These are phyloP conservation scores for Meriones psammophilus DNA, from an alignment of 2,797 vertebrate genomes.

Conservation along the genomic window DNA sequence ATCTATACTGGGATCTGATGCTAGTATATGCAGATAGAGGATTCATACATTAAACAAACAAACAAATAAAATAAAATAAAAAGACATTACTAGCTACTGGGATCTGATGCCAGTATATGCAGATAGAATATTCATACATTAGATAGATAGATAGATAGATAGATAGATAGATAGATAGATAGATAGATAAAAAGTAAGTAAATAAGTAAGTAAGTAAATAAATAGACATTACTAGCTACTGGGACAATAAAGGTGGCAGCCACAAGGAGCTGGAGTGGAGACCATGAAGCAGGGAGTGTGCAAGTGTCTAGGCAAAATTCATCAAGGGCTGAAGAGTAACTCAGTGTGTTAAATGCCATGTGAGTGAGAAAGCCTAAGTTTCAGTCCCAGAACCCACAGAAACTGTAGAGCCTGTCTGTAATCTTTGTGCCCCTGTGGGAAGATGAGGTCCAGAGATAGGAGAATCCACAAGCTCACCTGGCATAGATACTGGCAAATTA, in stretches of 20 bases:
- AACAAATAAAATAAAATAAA: no score
- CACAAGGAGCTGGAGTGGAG: not conserved
- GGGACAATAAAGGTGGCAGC: not conserved
- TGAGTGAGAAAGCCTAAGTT: not conserved
- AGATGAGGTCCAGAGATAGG: not conserved
- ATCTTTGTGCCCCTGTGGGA: not conserved
- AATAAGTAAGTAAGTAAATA: no score
- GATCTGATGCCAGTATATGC: no score
- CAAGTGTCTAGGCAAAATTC: not conserved
- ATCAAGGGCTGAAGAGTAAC: not conserved
- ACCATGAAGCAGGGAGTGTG: not conserved
- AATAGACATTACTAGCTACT: no score
- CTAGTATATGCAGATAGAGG: no score
- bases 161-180: no score
- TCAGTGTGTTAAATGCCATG: not conserved
- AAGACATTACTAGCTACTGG: no score
- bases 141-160: no score
- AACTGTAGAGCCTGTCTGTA: not conserved
- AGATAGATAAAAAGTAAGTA: no score
- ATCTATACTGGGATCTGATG: no score
- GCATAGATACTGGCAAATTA: not conserved
- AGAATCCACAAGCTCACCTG: not conserved
- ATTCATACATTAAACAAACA: no score
- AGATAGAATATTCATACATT: no score
- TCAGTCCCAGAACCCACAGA: not conserved